Conservation (phyloP, 2,888 invertebrate genomes). For the Ecliptopera silaceata region DNA sequence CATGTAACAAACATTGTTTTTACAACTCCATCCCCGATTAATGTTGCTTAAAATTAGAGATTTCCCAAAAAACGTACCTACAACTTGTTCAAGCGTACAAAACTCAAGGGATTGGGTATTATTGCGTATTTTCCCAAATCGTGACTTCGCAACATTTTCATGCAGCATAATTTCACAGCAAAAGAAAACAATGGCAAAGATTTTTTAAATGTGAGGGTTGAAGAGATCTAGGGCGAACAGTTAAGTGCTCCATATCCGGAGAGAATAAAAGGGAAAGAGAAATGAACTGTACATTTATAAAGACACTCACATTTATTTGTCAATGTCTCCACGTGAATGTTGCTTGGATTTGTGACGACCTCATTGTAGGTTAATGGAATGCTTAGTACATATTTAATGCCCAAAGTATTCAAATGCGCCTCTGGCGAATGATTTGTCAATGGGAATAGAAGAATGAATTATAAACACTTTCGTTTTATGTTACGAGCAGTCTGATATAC, state of each 20-base stretch:
- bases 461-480: not conserved
- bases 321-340: constrained; percentile 36
- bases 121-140: constrained; percentile 31
- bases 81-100: constrained; percentile 9
- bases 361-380: constrained; percentile 16
- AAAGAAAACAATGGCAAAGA: constrained; percentile 28
- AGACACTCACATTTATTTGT: constrained; percentile 34
- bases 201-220: constrained; percentile 29
- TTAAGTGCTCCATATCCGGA: constrained; percentile 35
- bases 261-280: constrained; percentile 30
- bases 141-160: constrained; percentile 33
- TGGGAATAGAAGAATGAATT: not conserved
- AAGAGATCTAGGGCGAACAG: constrained; percentile 32
- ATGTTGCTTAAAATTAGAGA: constrained; percentile 26
- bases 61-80: constrained; percentile 19
- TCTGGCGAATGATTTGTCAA: not conserved
- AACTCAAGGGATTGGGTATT: constrained; percentile 32
- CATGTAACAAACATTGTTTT: constrained; percentile 14
- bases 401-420: constrained; percentile 17
- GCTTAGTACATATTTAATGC: not conserved
- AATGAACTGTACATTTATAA: constrained; percentile 36
- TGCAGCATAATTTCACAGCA: constrained; percentile 29
- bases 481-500: not conserved
- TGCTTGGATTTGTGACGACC: constrained; percentile 17
- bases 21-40: constrained; percentile 11